These are phyloP conservation scores for Oryzias curvinotus DNA, from an alignment of 2,113 vertebrate species.

Conservation along the genomic window DNA sequence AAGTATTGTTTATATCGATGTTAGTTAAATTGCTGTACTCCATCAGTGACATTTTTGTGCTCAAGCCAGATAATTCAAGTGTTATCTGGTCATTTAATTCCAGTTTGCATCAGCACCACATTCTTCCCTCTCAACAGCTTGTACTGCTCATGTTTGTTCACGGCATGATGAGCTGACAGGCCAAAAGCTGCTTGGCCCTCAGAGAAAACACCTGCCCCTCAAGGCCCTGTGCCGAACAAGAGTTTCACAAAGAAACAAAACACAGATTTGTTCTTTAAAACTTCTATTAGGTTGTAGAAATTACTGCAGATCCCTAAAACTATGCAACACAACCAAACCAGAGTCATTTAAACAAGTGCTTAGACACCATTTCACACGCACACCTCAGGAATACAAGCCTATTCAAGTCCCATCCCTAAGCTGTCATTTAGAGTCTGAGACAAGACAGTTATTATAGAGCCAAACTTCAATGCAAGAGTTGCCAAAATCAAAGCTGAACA, in stretches of 20 bases:
- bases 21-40: slow-evolving; percentile 15
- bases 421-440: slow-evolving; percentile 40
- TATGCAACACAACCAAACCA: neutral
- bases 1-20: neutral
- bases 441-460: slow-evolving; percentile 27
- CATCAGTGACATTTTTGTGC: slow-evolving; percentile 11
- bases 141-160: slow-evolving; percentile 66
- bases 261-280: slow-evolving; percentile 17
- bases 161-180: slow-evolving; percentile 32
- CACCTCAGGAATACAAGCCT: slow-evolving; percentile 17
- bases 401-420: slow-evolving; percentile 35
- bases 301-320: slow-evolving; percentile 3
- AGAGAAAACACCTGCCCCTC: slow-evolving; percentile 74
- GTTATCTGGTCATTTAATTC: slow-evolving; percentile 44
- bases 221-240: slow-evolving; percentile 32
- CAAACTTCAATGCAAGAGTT: slow-evolving; percentile 4
- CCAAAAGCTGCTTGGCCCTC: slow-evolving; percentile 57
- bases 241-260: slow-evolving; percentile 25
- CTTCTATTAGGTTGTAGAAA: slow-evolving; percentile 5
- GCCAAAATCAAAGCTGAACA: slow-evolving; percentile 24
- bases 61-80: slow-evolving; percentile 7
- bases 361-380: neutral
- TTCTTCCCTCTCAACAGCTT: slow-evolving; percentile 61
- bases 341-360: neutral
- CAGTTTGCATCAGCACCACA: slow-evolving; percentile 54